These are phyloP conservation scores for Petroica traversi DNA, from an alignment of 2,113 vertebrate species.

Conservation along the genomic window DNA sequence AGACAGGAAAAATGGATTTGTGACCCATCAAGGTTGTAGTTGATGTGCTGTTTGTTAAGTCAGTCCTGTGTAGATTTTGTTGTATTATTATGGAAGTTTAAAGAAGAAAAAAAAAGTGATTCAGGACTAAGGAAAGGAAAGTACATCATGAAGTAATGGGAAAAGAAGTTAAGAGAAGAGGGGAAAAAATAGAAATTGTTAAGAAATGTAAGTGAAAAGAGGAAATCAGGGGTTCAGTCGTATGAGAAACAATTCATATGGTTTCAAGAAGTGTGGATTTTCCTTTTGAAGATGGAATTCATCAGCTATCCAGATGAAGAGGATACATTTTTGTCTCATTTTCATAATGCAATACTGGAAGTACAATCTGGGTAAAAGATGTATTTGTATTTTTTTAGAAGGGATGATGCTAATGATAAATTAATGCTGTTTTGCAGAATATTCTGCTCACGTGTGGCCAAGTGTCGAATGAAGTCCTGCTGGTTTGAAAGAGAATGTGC, in stretches of 20 bases:
- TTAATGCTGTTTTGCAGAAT: not conserved
- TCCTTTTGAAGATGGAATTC: constrained; percentile 37
- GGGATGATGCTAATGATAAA: not conserved
- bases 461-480: not conserved
- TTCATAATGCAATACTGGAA: not conserved
- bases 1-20: not conserved
- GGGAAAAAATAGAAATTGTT: not conserved
- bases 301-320: constrained; percentile 42
- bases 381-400: not conserved
- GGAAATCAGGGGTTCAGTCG: not conserved
- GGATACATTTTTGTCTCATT: not conserved
- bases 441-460: not conserved
- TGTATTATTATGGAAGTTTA: not conserved
- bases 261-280: constrained; percentile 21
- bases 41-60: not conserved
- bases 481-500: not conserved
- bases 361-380: not conserved
- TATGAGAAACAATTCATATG: not conserved
- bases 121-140: not conserved
- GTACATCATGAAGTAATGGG: not conserved
- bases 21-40: not conserved
- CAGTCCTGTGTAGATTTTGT: not conserved
- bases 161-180: not conserved
- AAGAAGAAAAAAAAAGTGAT: not conserved
- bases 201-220: not conserved